A percentile compares a stretch with the other conserved stretches of the same genome.
phyloP scores from a whole-genome alignment of 2,888 invertebrate genomes.

The Phyllotreta cruciferae region DNA sequence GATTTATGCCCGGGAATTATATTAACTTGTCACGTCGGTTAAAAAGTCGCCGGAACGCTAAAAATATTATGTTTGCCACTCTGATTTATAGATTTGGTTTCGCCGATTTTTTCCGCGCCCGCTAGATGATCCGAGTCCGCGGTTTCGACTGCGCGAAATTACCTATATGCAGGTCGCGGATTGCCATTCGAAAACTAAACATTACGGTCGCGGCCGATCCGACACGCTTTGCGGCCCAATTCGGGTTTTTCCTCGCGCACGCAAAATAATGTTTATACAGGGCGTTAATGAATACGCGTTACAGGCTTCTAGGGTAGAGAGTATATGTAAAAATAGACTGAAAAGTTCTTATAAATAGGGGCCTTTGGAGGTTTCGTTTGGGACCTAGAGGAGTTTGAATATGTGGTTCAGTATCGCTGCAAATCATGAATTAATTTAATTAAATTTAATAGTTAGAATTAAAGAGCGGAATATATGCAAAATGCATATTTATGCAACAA shows the following conservation, averaged over 20 bases:
- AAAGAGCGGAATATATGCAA: too few species aligned
- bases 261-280: too few species aligned
- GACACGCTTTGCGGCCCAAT: slow-evolving; percentile 8
- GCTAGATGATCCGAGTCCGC: slow-evolving; percentile 20
- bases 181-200: slow-evolving; percentile 6
- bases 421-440: too few species aligned
- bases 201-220: slow-evolving; percentile 4
- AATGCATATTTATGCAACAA: too few species aligned
- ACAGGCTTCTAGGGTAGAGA: too few species aligned
- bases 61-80: slow-evolving; percentile 25
- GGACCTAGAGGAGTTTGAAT: too few species aligned
- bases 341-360: too few species aligned
- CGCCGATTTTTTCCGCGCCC: slow-evolving; percentile 21
- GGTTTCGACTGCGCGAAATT: slow-evolving; percentile 13
- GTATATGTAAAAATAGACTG: too few species aligned
- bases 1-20: slow-evolving; percentile 30
- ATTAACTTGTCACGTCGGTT: slow-evolving; percentile 31
- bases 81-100: slow-evolving; percentile 28
- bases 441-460: too few species aligned
- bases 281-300: too few species aligned
- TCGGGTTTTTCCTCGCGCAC: not conserved
- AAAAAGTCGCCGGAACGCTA: slow-evolving; percentile 28
- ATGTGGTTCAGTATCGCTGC: too few species aligned
- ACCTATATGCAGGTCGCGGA: not conserved
- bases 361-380: too few species aligned